Conservation (phyloP, 1,140 invertebrate species). For the Ctenoplectra terminalis region DNA sequence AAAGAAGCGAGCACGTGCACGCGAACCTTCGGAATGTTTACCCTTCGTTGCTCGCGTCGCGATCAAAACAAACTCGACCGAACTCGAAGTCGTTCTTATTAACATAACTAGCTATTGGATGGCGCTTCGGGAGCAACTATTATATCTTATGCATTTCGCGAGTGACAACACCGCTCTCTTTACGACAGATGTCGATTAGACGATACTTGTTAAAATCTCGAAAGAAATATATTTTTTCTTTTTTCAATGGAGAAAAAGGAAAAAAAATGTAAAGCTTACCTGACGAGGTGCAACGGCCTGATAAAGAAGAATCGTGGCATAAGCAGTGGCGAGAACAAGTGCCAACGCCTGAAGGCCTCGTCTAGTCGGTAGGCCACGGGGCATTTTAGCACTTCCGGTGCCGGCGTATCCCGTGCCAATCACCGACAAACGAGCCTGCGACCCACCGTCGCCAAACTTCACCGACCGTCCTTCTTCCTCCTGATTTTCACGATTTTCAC, state of each 20-base stretch:
- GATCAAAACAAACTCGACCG: constrained; percentile 9
- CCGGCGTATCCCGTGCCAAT: constrained; percentile 33
- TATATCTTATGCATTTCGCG: neutral
- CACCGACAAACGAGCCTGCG: constrained; percentile 53
- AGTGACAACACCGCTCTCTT: neutral
- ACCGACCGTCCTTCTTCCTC: constrained; percentile 31
- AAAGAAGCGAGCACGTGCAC: constrained; percentile 4
- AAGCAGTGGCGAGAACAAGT: constrained; percentile 82
- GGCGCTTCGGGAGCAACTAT: neutral
- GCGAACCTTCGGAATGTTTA: neutral
- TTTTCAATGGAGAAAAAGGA: neutral
- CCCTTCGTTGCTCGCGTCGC: no score
- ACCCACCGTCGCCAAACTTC: constrained; percentile 44
- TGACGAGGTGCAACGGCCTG: constrained; percentile 85
- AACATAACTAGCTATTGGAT: constrained; percentile 3
- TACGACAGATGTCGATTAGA: constrained; percentile 1
- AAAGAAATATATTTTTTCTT: neutral
- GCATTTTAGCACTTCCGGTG: constrained; percentile 72
- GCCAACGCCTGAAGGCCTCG: constrained; percentile 78
- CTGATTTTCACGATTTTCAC: constrained; percentile 31
- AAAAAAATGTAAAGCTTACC: constrained; percentile 72
- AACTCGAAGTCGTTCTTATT: neutral
- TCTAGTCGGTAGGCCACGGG: constrained; percentile 78
- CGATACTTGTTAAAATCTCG: no score
- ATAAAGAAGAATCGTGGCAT: constrained; percentile 86